Evolutionary conservation across 2,113 vertebrate species (phyloP), one percentile per base, ranked within the genome.

Genomic region (Paraplagusia blochii): DNA sequence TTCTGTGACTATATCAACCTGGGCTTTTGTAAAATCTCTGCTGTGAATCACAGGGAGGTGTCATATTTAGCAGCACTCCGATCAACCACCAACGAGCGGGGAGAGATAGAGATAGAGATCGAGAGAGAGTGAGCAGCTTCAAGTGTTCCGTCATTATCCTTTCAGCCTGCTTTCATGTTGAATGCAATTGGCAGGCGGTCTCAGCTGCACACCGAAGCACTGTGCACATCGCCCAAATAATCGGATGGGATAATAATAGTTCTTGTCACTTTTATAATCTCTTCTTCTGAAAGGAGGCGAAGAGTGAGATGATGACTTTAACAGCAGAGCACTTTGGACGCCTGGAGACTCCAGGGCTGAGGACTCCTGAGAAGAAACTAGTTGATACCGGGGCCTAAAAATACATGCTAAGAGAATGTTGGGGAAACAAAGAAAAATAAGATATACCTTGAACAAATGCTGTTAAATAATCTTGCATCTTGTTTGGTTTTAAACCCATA

Each of bases 21-120:
- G 12, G 48, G 34, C 69, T 77, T 75, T 58, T 13, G 66, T 72
- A 68, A 77, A 69, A 65, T 47, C 45, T 70, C 33, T 58, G 44
- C 14, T 52, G 72, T 53, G 69, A 87, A 75, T 84, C 80, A 59
- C 67, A 58, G 59, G 42, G 49, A 63, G 66, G 54, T 58, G 60
- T 73, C 69, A 61, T 67, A 55, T 82, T 69, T 64, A 62, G 64
- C 58, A 54, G 44, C 58, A 34, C 56, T 64, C 36, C 58, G 48
- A 67, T 72, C 65, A 75, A 42, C 34, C 16, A 48, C 44, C 47
- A 77, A 40, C 19, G 67, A 64, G 43, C 53, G 43, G 40, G 1
- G 56, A 29, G 22, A 29, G n/a, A n/a, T n/a, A n/a, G n/a, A n/a
- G n/a, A n/a, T n/a, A n/a, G n/a, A n/a, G n/a, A n/a, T n/a, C n/a